These are phyloP conservation scores for Noctilio leporinus DNA, from an alignment of 2,113 vertebrate species.

Conservation along the genomic window DNA sequence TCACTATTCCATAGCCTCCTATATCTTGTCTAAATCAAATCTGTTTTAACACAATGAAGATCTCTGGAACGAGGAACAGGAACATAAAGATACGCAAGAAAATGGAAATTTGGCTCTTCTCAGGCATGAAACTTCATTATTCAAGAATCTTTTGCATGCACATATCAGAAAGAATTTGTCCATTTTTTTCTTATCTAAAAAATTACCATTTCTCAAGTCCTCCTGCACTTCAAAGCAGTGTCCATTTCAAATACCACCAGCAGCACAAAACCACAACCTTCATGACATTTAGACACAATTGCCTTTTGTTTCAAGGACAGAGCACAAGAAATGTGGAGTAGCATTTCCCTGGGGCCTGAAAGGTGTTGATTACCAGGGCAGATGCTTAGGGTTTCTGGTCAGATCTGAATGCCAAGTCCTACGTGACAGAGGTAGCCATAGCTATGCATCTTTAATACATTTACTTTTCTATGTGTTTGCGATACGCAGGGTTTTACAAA, in stretches of 20 bases:
- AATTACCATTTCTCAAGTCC: neutral
- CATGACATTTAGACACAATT: constrained; percentile 14
- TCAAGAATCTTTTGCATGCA: neutral
- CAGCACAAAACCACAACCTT: neutral
- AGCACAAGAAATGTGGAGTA: neutral
- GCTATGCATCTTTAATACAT: neutral
- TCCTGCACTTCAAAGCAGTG: neutral
- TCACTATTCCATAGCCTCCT: neutral
- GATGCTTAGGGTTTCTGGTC: constrained; percentile 11
- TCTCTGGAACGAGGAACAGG: neutral
- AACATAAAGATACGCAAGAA: neutral
- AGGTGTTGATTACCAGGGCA: constrained; percentile 27
- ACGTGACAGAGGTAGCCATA: neutral
- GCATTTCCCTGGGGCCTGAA: neutral
- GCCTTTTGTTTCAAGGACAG: constrained; percentile 43
- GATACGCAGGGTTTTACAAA: neutral
- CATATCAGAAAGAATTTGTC: neutral
- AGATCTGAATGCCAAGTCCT: neutral
- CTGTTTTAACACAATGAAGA: neutral
- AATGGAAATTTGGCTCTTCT: neutral
- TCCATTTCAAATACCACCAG: constrained; percentile 28
- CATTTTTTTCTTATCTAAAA: neutral
- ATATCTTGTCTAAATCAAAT: neutral
- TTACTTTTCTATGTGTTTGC: neutral
- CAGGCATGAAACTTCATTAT: neutral